Evolutionary conservation across 1,140 invertebrate genomes (phyloP).

Genomic region (Atta cephalotes): DNA sequence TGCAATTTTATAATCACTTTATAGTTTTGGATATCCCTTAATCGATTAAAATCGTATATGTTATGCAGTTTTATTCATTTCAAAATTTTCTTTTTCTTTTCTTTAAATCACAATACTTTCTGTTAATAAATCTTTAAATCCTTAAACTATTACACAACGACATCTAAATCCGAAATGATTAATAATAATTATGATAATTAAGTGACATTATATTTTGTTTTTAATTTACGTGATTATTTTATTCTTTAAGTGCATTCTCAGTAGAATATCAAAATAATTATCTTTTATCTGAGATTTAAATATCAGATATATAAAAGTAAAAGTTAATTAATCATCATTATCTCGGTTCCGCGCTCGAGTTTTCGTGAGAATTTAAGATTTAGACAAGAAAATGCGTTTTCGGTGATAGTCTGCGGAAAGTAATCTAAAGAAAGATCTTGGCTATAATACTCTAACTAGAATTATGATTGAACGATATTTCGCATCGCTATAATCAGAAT

Average conservation of each 20-base stretch:
- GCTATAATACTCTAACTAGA: neutral
- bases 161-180: neutral
- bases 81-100: neutral
- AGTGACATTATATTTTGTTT: neutral
- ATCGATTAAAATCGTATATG: neutral
- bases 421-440: neutral
- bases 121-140: slow-evolving; percentile 22
- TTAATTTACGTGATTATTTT: slow-evolving; percentile 7
- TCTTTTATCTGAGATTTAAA: slow-evolving; percentile 51
- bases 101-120: neutral
- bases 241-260: neutral
- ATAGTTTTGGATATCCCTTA: neutral
- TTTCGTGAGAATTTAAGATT: slow-evolving; percentile 49
- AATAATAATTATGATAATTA: slow-evolving; percentile 6
- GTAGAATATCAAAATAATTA: slow-evolving; percentile 36
- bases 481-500: slow-evolving; percentile 13
- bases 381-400: neutral
- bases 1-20: neutral
- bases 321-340: slow-evolving; percentile 58
- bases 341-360: slow-evolving; percentile 17
- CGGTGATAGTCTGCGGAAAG: neutral
- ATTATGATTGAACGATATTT: slow-evolving; percentile 38
- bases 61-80: neutral
- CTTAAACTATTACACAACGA: neutral
- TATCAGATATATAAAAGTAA: slow-evolving; percentile 25